These are phyloP conservation scores for Pseudobourletiella spinata DNA, from an alignment of 1,140 invertebrate genomes.

Conservation along the genomic window DNA sequence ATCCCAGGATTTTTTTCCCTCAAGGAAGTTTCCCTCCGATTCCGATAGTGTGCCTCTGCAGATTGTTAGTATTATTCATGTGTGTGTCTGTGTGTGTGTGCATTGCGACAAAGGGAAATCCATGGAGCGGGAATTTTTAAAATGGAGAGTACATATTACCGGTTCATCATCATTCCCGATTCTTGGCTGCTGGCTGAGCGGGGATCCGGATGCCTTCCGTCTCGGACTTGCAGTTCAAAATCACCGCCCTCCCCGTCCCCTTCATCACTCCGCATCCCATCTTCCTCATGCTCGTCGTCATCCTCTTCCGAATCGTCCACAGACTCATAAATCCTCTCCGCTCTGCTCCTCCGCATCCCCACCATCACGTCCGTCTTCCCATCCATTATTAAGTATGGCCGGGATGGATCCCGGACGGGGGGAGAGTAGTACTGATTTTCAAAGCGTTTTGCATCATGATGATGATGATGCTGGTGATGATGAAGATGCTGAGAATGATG, in stretches of 20 bases:
- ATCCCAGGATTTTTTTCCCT: too few relatives aligned
- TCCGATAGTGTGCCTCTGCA: not conserved
- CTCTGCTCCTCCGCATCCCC: too few relatives aligned
- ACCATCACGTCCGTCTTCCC: too few relatives aligned
- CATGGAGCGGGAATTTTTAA: too few relatives aligned
- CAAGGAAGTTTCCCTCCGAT: not conserved
- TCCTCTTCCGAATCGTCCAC: conserved; percentile 27
- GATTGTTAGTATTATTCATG: not conserved
- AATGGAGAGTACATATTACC: too few relatives aligned
- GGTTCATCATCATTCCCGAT: too few relatives aligned
- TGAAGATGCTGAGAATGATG: not conserved
- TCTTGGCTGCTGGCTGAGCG: not conserved
- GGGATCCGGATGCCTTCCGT: too few relatives aligned
- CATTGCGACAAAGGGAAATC: too few relatives aligned
- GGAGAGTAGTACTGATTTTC: conserved; percentile 28
- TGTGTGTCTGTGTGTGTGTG: too few relatives aligned
- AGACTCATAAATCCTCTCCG: conserved; percentile 35
- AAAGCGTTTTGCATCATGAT: too few relatives aligned
- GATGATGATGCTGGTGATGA: too few relatives aligned
- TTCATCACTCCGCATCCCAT: conserved; percentile 20
- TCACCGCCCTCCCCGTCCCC: conserved; percentile 27
- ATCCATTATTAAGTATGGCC: not conserved
- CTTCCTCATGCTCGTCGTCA: conserved; percentile 11
- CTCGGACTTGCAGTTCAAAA: conserved; percentile 23
- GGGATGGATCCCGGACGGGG: conserved; percentile 4